Evolutionary conservation across 2,797 vertebrate species (phyloP).

Genomic region (Etheostoma perlongum): DNA sequence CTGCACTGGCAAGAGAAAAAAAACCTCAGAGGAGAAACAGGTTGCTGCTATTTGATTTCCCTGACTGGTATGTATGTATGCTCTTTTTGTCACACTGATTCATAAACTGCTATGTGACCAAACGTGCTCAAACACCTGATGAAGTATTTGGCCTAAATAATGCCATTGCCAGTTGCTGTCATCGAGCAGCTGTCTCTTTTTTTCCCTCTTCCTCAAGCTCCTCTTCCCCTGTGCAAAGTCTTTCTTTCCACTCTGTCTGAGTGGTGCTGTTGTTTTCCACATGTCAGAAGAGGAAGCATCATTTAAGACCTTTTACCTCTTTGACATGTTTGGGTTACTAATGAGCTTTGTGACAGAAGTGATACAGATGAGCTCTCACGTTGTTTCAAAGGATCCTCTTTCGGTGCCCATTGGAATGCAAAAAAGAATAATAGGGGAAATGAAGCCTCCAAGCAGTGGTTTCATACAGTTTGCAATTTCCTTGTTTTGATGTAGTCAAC

Average conservation of each 20-base stretch:
- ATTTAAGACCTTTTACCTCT: slow-evolving; percentile 29
- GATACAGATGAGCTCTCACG: slow-evolving; percentile 26
- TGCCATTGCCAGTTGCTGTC: slow-evolving; percentile 1
- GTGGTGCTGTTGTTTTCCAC: slow-evolving; percentile 40
- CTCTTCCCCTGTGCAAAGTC: slow-evolving; percentile 5
- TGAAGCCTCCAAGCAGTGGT: slow-evolving; percentile 57
- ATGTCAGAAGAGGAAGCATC: slow-evolving; percentile 36
- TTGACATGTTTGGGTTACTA: slow-evolving; percentile 50
- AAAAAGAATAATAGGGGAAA: slow-evolving; percentile 53
- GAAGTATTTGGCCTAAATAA: slow-evolving; percentile 8
- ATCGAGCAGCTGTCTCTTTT: slow-evolving; percentile 19
- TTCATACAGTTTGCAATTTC: slow-evolving; percentile 64
- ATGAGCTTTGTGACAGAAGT: slow-evolving; percentile 38
- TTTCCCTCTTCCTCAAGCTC: slow-evolving; percentile 12
- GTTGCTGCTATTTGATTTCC: neutral
- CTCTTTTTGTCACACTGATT: neutral
- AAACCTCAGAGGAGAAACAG: neutral
- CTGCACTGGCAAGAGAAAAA: neutral
- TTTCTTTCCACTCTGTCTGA: slow-evolving; percentile 46
- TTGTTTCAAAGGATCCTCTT: slow-evolving; percentile 23
- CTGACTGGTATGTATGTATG: neutral
- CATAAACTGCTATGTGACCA: neutral
- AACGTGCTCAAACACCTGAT: slow-evolving; percentile 3
- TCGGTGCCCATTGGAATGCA: slow-evolving; percentile 32
- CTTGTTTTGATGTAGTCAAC: slow-evolving; percentile 38